These are phyloP conservation scores for Chionodraco myersi DNA, from an alignment of 2,113 vertebrate genomes.

Conservation along the genomic window DNA sequence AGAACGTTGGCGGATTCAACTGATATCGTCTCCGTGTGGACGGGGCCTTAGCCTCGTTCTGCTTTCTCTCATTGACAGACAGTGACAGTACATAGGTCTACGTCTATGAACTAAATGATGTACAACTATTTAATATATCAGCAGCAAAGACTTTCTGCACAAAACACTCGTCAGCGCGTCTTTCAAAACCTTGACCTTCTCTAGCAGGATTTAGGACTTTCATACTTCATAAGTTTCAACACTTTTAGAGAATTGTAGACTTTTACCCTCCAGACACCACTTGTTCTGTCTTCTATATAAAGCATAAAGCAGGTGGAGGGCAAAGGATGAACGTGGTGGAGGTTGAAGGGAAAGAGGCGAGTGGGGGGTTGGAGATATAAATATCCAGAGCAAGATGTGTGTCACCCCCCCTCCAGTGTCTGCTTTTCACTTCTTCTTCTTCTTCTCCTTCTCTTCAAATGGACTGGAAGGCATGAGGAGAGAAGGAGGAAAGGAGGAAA, in stretches of 20 bases:
- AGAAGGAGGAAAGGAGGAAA: constrained; percentile 30
- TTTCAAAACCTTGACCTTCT: background rate
- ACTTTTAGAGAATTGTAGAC: background rate
- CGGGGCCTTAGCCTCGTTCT: background rate
- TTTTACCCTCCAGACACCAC: background rate
- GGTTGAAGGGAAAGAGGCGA: background rate
- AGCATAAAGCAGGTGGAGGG: constrained; percentile 15
- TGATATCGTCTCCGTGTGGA: too few relatives aligned
- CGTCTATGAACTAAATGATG: too few relatives aligned
- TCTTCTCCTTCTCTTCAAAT: constrained; percentile 27
- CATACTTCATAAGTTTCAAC: background rate
- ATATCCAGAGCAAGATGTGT: constrained; percentile 45
- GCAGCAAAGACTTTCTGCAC: background rate
- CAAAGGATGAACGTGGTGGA: constrained; percentile 1
- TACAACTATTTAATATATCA: too few relatives aligned
- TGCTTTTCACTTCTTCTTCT: constrained; percentile 49
- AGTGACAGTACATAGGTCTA: too few relatives aligned
- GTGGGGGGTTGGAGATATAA: constrained; percentile 31
- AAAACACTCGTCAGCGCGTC: background rate
- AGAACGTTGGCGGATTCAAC: too few relatives aligned
- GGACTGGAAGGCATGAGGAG: constrained; percentile 44
- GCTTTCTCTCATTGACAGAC: background rate
- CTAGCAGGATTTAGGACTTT: background rate
- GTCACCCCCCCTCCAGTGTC: constrained; percentile 43
- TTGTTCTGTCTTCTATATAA: background rate